A percentile compares a stretch with the other conserved stretches of the same genome.
Conservation (phyloP, 2,797 vertebrate genomes). For the Dryobates pubescens region DNA sequence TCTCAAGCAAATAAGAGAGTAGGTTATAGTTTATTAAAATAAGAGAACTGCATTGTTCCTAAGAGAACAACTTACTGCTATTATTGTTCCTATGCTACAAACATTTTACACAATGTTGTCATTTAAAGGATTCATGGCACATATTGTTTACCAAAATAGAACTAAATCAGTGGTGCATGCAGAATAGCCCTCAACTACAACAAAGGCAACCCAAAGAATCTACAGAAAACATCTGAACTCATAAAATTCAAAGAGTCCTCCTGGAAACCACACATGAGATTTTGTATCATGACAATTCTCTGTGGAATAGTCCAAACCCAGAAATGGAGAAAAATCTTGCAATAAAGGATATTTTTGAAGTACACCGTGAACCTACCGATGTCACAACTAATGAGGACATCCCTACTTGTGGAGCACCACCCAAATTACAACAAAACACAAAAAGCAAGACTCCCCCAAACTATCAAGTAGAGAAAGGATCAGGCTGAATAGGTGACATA, state of each 20-base stretch:
- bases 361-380: not conserved
- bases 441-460: not conserved
- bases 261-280: not conserved
- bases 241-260: not conserved
- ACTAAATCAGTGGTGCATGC: not conserved
- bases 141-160: not conserved
- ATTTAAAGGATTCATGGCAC: slow-evolving; percentile 42
- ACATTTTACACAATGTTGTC: slow-evolving; percentile 28
- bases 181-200: not conserved
- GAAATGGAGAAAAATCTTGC: not conserved
- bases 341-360: not conserved
- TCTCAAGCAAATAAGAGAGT: slow-evolving; percentile 63
- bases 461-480: not conserved
- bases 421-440: not conserved
- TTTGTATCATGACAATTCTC: not conserved
- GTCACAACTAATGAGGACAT: not conserved
- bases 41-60: slow-evolving; percentile 49
- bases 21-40: slow-evolving; percentile 63
- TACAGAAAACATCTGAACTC: not conserved
- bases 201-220: not conserved
- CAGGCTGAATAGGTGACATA: not conserved
- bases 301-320: not conserved
- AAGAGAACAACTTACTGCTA: slow-evolving; percentile 7
- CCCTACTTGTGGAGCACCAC: not conserved
- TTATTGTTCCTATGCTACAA: slow-evolving; percentile 39